A percentile compares a stretch with the other conserved stretches of the same genome.
Evolutionary conservation across 2,113 vertebrate species (phyloP).

Genomic region (Oncorhynchus tshawytscha): DNA sequence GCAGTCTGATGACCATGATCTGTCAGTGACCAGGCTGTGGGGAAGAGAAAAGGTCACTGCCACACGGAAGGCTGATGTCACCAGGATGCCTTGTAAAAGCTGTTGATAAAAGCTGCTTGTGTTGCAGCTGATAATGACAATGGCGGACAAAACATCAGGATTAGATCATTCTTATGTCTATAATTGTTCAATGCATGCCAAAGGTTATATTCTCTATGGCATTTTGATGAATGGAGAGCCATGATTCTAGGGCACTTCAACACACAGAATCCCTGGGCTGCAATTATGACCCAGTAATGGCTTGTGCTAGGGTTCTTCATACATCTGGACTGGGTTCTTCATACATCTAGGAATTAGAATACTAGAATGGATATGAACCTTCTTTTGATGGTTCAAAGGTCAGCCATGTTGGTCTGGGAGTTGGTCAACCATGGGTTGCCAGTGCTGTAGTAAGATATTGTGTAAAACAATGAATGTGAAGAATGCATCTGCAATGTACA

Average conservation of each 20-base stretch:
- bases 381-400: too few species aligned
- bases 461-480: too few species aligned
- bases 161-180: background rate
- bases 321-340: too few species aligned
- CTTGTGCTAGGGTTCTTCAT: too few species aligned
- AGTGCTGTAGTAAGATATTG: too few species aligned
- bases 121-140: background rate
- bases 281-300: too few species aligned
- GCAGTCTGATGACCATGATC: slow-evolving; percentile 1
- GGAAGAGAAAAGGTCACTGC: slow-evolving; percentile 3
- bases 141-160: background rate
- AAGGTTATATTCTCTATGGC: background rate
- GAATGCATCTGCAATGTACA: too few species aligned
- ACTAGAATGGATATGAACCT: too few species aligned
- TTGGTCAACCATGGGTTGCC: too few species aligned
- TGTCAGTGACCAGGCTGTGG: slow-evolving; percentile 5
- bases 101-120: slow-evolving; percentile 1
- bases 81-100: background rate
- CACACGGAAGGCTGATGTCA: background rate
- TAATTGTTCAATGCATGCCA: background rate
- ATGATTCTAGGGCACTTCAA: background rate
- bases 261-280: too few species aligned
- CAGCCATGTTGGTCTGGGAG: too few species aligned
- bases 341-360: too few species aligned
- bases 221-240: background rate